A percentile compares a stretch with the other conserved stretches of the same genome.
Conservation (phyloP, 2,888 invertebrate genomes). For the Apoda limacodes region DNA sequence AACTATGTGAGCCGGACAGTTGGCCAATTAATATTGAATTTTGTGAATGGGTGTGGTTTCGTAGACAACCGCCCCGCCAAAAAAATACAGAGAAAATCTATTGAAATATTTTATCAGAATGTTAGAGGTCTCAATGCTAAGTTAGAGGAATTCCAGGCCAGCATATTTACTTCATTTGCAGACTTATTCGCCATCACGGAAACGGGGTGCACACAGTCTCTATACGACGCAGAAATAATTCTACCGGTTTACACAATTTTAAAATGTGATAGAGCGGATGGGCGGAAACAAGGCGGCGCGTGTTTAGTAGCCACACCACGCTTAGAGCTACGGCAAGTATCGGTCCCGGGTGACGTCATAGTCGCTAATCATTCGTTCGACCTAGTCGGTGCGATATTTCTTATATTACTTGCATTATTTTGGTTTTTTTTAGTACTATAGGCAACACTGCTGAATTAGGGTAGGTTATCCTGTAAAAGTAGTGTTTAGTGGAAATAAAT, state of each 20-base stretch:
- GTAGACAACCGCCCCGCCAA: conserved; percentile 7
- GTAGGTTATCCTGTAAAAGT: too few species aligned
- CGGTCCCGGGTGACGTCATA: conserved; percentile 3
- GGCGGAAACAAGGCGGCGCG: conserved; percentile 17
- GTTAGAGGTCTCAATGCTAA: conserved; percentile 11
- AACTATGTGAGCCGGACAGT: conserved; percentile 15
- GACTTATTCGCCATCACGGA: conserved; percentile 22
- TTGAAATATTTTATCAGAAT: conserved; percentile 11
- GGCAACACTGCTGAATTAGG: too few species aligned
- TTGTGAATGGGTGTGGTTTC: conserved; percentile 23
- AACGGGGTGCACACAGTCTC: conserved; percentile 17
- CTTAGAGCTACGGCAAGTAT: conserved; percentile 9
- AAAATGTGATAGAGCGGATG: conserved; percentile 17
- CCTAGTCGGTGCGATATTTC: conserved; percentile 3
- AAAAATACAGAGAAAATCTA: conserved; percentile 1
- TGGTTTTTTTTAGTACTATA: too few species aligned
- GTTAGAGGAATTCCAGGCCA: conserved; percentile 6
- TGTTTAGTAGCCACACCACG: conserved; percentile 17
- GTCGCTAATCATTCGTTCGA: conserved; percentile 4
- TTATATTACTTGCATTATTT: too few species aligned
- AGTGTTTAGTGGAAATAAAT: too few species aligned
- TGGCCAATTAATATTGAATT: conserved; percentile 21
- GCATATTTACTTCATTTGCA: conserved; percentile 5
- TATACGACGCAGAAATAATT: conserved; percentile 16
- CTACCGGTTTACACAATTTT: conserved; percentile 12